Conservation (phyloP, 2,113 vertebrate species). For the Mormoops blainvillei region DNA sequence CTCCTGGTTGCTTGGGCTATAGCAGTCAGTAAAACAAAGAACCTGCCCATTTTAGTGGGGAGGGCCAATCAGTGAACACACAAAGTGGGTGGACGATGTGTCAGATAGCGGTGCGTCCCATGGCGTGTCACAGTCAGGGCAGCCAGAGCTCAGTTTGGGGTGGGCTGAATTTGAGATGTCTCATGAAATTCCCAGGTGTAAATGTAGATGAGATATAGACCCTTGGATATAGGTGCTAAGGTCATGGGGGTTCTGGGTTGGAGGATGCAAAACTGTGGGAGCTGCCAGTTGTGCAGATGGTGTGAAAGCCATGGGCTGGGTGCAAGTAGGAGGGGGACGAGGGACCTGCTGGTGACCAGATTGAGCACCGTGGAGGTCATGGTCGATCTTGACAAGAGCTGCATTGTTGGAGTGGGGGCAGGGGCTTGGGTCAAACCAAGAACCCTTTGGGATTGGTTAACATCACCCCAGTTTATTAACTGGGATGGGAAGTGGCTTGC, state of each 20-base stretch:
- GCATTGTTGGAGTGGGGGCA: neutral
- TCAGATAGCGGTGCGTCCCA: neutral
- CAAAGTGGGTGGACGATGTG: rapidly evolving
- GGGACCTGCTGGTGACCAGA: neutral
- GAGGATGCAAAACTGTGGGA: neutral
- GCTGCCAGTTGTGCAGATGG: neutral
- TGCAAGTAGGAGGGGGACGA: neutral
- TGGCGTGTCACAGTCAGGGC: neutral
- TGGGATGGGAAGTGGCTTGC: neutral
- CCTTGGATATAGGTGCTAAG: neutral
- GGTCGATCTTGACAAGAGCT: neutral
- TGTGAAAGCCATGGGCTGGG: neutral
- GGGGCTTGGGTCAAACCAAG: neutral
- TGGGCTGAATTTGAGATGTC: neutral
- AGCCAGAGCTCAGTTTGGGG: neutral
- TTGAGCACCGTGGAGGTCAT: neutral
- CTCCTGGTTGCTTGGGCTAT: neutral
- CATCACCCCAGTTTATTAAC: too few relatives aligned
- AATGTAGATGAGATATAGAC: neutral
- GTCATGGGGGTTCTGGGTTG: neutral
- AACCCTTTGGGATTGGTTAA: neutral
- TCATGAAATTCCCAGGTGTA: neutral
- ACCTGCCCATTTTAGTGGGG: neutral
- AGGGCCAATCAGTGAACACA: neutral
- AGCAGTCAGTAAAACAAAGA: neutral